phyloP scores from a whole-genome alignment of 2,797 vertebrate genomes.

The Taenioides sp. region DNA sequence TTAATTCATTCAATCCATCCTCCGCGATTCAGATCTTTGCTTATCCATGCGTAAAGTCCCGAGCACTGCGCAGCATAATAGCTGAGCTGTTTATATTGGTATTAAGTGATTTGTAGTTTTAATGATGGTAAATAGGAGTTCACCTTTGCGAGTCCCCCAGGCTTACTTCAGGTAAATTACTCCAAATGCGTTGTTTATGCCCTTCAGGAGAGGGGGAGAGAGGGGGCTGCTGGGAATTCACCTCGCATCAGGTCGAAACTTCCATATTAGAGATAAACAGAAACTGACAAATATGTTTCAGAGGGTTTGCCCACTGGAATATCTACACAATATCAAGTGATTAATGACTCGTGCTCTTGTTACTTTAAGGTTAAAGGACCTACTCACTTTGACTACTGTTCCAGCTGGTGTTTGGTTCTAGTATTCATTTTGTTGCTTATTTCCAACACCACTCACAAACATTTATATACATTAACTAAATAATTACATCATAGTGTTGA shows the following conservation, averaged over 20 bases:
- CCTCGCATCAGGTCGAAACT: conserved; percentile 67
- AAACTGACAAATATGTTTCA: conserved; percentile 65
- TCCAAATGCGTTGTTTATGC: conserved; percentile 75
- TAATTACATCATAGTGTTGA: not conserved
- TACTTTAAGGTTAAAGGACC: conserved; percentile 19
- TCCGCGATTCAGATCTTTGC: conserved; percentile 74
- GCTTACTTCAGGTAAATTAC: conserved; percentile 81
- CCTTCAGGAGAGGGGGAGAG: conserved; percentile 60
- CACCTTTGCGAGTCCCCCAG: conserved; percentile 75
- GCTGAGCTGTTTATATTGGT: conserved; percentile 79
- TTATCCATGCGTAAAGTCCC: conserved; percentile 70
- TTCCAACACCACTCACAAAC: not conserved
- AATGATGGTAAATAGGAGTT: conserved; percentile 80
- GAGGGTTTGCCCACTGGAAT: conserved; percentile 43
- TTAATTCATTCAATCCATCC: conserved; percentile 77
- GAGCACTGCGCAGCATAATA: conserved; percentile 68
- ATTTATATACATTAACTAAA: no score
- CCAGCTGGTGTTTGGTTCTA: not conserved
- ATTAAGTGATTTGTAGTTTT: conserved; percentile 83
- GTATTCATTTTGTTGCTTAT: not conserved
- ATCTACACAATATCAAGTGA: conserved; percentile 43
- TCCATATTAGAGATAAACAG: conserved; percentile 57
- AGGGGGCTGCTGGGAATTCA: conserved; percentile 62
- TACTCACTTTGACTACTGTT: conserved; percentile 26
- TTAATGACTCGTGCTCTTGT: conserved; percentile 43